A percentile compares a stretch with the other conserved stretches of the same genome.
Evolutionary conservation across 2,113 vertebrate genomes (phyloP).

Genomic region (Calidris pygmaea): DNA sequence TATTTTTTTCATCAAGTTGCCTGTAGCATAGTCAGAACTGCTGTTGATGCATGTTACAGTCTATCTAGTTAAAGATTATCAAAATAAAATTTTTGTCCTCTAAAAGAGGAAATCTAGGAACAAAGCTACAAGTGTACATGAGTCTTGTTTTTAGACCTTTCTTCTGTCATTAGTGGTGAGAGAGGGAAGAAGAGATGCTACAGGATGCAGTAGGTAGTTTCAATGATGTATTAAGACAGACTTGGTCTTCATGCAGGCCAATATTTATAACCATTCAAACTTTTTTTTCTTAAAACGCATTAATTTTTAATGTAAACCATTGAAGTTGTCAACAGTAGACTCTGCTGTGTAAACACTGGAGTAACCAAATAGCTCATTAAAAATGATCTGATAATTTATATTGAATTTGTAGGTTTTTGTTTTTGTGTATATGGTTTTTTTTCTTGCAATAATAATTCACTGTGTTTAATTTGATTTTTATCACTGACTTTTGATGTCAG

Average conservation of each 20-base stretch:
- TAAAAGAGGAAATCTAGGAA: neutral
- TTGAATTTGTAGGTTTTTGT: neutral
- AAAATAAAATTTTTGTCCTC: neutral
- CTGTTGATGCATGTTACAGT: neutral
- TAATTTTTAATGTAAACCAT: neutral
- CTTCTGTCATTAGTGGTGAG: neutral
- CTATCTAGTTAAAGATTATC: neutral
- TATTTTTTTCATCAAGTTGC: neutral
- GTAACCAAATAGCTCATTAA: neutral
- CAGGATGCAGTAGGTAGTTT: neutral
- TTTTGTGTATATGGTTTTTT: neutral
- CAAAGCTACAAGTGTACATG: neutral
- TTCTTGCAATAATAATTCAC: neutral
- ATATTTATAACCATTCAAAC: neutral
- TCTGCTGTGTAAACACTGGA: neutral
- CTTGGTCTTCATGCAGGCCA: neutral
- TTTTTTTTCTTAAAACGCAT: neutral
- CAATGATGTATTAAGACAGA: neutral
- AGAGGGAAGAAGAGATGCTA: neutral
- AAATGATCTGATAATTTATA: neutral
- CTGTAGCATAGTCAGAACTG: neutral
- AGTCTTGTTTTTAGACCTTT: neutral
- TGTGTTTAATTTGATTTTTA: constrained; percentile 8
- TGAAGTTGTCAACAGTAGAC: neutral
- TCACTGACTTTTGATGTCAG: neutral